Base-by-base conservation (phyloP, 2,888 invertebrate genomes). In the Lydus trimaculatus region DNA sequence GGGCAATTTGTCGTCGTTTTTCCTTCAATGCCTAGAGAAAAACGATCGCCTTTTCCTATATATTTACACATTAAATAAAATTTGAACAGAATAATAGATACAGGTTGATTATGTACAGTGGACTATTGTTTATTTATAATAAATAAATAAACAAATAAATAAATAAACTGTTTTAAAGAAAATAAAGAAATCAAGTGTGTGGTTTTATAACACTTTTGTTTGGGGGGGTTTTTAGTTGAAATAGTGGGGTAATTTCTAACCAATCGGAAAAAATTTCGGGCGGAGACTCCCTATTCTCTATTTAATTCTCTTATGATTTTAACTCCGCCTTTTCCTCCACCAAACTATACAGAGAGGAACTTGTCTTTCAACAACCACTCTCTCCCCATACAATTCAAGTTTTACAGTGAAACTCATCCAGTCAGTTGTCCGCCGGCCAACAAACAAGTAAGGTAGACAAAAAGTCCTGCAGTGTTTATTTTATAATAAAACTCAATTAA, bases 181-280 rank as follows among this genome's bases (percentile, higher is more conserved):
- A 69, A 69, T 66, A 73, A 63, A 73, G 72, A 75, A 77, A 75
- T 77, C 75, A 75, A 78, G 76, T 77, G 73, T 76, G 77, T 69
- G 75, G 76, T 74, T 48, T 66, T 75, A 70, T 63, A 65, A 62
- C 66, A 68, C 68, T 64, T 48, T 48, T 48, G 20, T 48, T 48
- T 48, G 48, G 9, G 48, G 9, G 48, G 20, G 20, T 48, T 20
- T 48, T 48, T 48, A 9, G 48, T 48, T 48, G 63, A 61, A 64
- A 66, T 72, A 72, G 75, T 75, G 77, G 80, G 80, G 78, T 76
- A 77, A 77, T 74, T 48, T 73, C 72, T 78, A 76, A 74, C 83
- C 83, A 84, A 83, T 83, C 72, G 81, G 75, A 80, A 82, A 84
- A 82, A 82, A 81, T 75, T 70, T 73, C 48, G 70, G 82, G 81